Percentiles rank a stretch among this genome's conserved stretches.
Evolutionary conservation across 37 sponge, comb jelly and placozoan genomes (phyloP).

Genomic region (Haliclona indistincta): DNA sequence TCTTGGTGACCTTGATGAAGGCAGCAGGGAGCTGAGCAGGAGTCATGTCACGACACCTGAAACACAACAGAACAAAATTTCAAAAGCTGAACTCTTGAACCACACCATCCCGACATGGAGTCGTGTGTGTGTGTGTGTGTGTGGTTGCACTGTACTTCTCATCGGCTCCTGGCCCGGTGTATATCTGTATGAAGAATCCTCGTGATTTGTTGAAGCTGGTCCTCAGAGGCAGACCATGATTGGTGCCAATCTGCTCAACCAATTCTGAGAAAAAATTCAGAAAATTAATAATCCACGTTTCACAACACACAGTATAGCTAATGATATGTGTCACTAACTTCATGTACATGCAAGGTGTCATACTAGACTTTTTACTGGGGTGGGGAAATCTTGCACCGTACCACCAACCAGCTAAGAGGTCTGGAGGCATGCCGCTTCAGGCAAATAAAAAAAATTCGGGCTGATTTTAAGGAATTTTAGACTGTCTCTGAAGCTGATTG

Average conservation of each 20-base stretch:
- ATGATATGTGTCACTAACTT: no score
- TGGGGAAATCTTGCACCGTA: no score
- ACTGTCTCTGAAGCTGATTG: no score
- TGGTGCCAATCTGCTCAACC: conserved; percentile 51
- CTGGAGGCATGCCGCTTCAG: no score
- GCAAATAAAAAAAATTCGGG: no score
- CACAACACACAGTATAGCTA: no score
- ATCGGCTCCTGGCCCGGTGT: conserved; percentile 47
- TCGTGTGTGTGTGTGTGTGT: neutral
- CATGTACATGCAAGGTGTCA: no score
- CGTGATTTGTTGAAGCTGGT: conserved; percentile 79
- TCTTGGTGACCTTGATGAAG: conserved; percentile 82
- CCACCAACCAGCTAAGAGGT: no score
- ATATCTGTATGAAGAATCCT: conserved; percentile 91
- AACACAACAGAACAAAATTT: no score
- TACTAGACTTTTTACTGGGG: no score
- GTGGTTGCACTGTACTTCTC: conserved; percentile 2
- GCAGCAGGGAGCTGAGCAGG: conserved; percentile 52
- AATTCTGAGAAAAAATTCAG: conserved; percentile 57
- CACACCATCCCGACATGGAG: neutral
- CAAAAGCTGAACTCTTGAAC: neutral
- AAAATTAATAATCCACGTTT: no score
- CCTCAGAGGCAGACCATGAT: conserved; percentile 79
- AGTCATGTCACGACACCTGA: conserved; percentile 2
- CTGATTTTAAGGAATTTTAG: no score